These are phyloP conservation scores for Podocnemis expansa DNA, from an alignment of 2,113 vertebrate genomes.

Conservation along the genomic window DNA sequence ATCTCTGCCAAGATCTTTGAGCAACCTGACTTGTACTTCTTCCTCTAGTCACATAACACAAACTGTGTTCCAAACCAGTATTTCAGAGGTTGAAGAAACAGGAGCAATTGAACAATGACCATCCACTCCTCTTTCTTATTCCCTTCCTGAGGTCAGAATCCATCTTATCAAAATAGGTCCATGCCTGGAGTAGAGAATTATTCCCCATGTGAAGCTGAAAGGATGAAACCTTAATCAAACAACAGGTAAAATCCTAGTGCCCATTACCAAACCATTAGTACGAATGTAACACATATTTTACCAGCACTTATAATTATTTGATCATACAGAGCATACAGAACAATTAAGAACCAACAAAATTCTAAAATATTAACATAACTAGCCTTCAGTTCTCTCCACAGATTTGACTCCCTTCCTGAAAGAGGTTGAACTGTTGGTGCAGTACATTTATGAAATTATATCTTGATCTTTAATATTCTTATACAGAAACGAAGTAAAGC, in stretches of 20 bases:
- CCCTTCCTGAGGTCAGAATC: background rate
- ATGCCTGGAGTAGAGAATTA: background rate
- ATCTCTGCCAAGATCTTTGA: background rate
- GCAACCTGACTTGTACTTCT: background rate
- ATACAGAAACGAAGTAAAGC: background rate
- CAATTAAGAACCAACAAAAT: background rate
- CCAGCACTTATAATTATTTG: constrained; percentile 65
- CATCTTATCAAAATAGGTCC: background rate
- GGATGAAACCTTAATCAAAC: background rate
- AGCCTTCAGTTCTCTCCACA: background rate
- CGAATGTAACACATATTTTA: background rate
- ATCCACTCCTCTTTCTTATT: background rate
- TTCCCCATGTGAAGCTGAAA: constrained; percentile 12
- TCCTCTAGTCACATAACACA: background rate
- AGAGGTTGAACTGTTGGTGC: background rate
- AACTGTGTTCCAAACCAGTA: fast-evolving
- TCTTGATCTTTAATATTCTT: background rate
- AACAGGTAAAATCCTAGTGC: constrained; percentile 17
- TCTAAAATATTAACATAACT: background rate
- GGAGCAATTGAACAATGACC: fast-evolving
- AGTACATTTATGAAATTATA: background rate
- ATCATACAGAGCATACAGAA: background rate
- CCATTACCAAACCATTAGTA: constrained; percentile 5
- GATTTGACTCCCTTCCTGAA: background rate
- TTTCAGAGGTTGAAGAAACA: background rate